Evolutionary conservation across 2,888 invertebrate species (phyloP).

Genomic region (Bugula neritina): DNA sequence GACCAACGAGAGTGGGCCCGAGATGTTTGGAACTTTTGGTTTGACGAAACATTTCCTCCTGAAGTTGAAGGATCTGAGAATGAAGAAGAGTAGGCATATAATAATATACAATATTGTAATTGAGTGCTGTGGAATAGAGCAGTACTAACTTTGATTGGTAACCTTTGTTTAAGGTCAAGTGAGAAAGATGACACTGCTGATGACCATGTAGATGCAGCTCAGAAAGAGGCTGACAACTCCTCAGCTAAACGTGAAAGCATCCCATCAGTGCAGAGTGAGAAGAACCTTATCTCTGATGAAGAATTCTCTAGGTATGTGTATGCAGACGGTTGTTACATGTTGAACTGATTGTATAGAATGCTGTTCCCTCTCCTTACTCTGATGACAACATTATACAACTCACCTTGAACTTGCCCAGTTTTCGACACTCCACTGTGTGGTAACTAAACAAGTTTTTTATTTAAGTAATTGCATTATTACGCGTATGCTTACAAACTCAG

Average conservation of each 20-base stretch:
- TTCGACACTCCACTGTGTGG: no score
- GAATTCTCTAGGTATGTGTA: slow-evolving; percentile 15
- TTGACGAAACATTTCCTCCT: slow-evolving; percentile 51
- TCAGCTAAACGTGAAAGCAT: not conserved
- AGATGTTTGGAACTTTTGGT: slow-evolving; percentile 52
- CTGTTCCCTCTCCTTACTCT: no score
- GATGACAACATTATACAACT: no score
- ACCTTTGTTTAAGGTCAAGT: not conserved
- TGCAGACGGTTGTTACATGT: no score
- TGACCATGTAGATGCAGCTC: not conserved
- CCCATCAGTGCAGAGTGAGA: not conserved
- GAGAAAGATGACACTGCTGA: slow-evolving; percentile 22
- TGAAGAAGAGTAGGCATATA: slow-evolving; percentile 36
- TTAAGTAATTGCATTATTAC: no score
- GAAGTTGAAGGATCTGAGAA: slow-evolving; percentile 42
- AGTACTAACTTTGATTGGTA: no score
- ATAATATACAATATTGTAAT: no score
- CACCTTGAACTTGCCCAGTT: no score
- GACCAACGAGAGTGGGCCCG: slow-evolving; percentile 48
- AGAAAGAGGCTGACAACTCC: not conserved
- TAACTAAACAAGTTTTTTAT: no score
- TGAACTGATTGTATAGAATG: no score
- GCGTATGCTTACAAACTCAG: no score
- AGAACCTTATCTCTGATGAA: slow-evolving; percentile 1
- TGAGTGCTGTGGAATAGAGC: no score